These are phyloP conservation scores for Edolisoma coerulescens DNA, from an alignment of 2,113 vertebrate genomes.

Conservation along the genomic window DNA sequence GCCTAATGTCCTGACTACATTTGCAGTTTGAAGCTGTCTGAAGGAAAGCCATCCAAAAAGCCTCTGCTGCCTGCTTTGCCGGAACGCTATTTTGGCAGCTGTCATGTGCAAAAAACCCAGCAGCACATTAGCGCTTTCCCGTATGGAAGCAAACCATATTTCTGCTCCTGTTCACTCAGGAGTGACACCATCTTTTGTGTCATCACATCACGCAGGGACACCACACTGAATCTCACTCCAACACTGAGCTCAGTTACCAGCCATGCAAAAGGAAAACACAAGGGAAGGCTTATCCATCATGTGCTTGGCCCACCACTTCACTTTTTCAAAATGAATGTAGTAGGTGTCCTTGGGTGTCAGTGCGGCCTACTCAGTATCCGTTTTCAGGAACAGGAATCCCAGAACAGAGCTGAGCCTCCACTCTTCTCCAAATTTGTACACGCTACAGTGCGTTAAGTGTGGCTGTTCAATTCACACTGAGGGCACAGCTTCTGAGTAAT, in stretches of 20 bases:
- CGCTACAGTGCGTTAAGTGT: not conserved
- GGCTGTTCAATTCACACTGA: not conserved
- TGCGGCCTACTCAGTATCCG: not conserved
- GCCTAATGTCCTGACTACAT: not conserved
- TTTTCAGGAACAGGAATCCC: not conserved
- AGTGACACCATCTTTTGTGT: not conserved
- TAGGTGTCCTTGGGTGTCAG: not conserved
- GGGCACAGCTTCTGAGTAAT: not conserved
- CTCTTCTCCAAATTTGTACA: not conserved
- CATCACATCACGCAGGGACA: not conserved
- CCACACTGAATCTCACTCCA: not conserved
- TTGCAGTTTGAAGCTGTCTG: not conserved
- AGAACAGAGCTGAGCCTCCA: not conserved
- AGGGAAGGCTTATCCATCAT: rapidly evolving
- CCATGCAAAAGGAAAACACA: not conserved
- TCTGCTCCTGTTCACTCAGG: not conserved
- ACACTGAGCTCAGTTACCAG: not conserved
- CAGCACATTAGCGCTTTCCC: not conserved
- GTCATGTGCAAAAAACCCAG: not conserved
- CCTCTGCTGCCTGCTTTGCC: not conserved
- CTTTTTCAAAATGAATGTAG: not conserved
- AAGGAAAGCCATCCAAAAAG: not conserved
- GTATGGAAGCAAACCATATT: not conserved
- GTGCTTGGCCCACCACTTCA: not conserved
- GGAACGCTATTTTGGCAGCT: not conserved